Base-by-base conservation (phyloP, 2,797 vertebrate species). In the Podargus strigoides region DNA sequence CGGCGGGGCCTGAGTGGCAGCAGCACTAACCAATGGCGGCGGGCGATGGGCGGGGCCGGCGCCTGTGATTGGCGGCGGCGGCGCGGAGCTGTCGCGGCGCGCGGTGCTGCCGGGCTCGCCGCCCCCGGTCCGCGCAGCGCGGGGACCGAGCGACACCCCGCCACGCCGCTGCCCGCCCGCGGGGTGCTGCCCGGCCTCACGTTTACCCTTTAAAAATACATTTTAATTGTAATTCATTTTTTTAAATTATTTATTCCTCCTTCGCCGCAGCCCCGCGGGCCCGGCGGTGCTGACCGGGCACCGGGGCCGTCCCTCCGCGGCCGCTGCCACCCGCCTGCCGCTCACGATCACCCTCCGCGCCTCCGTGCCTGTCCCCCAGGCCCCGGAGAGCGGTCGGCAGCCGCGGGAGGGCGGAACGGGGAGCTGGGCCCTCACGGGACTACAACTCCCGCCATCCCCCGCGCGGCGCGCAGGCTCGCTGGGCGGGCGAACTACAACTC, bases 1-100 rank as follows among this genome's bases (percentile, higher is more conserved):
- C 93, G 17, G 83, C 75, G 85, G 87, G 70, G 34, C 30, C 21
- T 89, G 90, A 79, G 66, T 85, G 95, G 60, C 93, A 50, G 79
- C 34, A 3, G 30, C 5, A 11, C 23, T 1, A 27, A 1, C 85
- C 69, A 88, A 64, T 80, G 34, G 62, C 4, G 5, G 0, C 0
- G 39, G 1, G 50, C 7, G 12, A 17, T 1, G 8, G 80, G 74
- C 8, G 50, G 34, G 1, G 1, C 0, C 1, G 3, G 2, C 7
- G 7, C 10, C 21, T 42, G 2, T 7, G 50, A 88, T 59, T 92
- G 80, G 85, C 1, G 28, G 9, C 28, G 13, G 2, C 3, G 26
- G 30, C 0, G 10, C 5, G 7, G 21, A 0, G 81, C 83, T 52
- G 62, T 52, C 62, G 42, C 82, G 27, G 82, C 32, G 60, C 42